phyloP scores from a whole-genome alignment of 2,888 invertebrate genomes.

The Caenorhabditis macrosperma region DNA sequence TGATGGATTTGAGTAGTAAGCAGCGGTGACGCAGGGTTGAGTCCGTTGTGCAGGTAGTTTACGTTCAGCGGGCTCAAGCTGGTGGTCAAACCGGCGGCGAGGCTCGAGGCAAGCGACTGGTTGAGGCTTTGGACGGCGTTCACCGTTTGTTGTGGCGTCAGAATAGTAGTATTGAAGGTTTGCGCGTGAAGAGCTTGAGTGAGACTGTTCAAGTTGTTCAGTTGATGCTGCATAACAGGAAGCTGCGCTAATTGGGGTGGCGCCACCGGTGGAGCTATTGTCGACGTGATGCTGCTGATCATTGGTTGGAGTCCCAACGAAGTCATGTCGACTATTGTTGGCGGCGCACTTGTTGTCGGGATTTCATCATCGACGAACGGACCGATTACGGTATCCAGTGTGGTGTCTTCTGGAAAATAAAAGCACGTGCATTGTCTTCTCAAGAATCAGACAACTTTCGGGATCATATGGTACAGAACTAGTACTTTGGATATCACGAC shows the following conservation, averaged over 20 bases:
- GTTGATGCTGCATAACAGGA: constrained; percentile 57
- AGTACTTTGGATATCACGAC: neutral
- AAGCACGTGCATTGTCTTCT: neutral
- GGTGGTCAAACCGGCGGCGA: constrained; percentile 62
- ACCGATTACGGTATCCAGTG: constrained; percentile 72
- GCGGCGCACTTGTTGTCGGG: constrained; percentile 50
- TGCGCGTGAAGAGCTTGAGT: constrained; percentile 57
- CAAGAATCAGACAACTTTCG: neutral
- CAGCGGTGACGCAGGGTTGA: constrained; percentile 67
- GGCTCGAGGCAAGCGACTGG: constrained; percentile 63
- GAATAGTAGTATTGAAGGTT: constrained; percentile 50
- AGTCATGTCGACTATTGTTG: constrained; percentile 48
- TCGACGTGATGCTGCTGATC: constrained; percentile 46
- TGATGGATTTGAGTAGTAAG: constrained; percentile 45
- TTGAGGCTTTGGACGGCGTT: constrained; percentile 56
- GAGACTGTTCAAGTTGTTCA: constrained; percentile 52
- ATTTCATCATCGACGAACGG: constrained; percentile 67
- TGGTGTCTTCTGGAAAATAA: constrained; percentile 72
- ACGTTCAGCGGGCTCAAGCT: constrained; percentile 66
- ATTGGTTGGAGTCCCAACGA: constrained; percentile 52
- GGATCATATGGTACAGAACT: neutral
- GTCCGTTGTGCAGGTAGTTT: constrained; percentile 59
- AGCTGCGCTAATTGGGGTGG: constrained; percentile 27
- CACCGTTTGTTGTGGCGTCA: constrained; percentile 52
- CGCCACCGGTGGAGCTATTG: constrained; percentile 17